A percentile compares a stretch with the other conserved stretches of the same genome.
Evolutionary conservation across 2,888 invertebrate species (phyloP).

Genomic region (Lasioglossum figueresi): DNA sequence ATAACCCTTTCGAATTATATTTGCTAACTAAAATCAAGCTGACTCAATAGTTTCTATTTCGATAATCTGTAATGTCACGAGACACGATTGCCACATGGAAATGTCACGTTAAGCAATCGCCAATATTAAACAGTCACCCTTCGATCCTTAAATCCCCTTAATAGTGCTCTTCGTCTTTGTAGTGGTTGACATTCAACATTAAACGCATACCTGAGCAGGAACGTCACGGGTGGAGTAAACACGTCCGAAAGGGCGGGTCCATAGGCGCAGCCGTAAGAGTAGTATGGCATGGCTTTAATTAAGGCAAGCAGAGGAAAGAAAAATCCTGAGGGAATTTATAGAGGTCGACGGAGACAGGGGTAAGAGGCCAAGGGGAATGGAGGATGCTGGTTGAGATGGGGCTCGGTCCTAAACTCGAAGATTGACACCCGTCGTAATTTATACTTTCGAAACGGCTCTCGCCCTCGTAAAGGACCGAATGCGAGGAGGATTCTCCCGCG

Average conservation of each 20-base stretch:
- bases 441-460: slow-evolving; percentile 75
- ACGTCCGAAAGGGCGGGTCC: slow-evolving; percentile 69
- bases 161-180: slow-evolving; percentile 37
- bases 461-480: slow-evolving; percentile 78
- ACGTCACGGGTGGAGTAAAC: slow-evolving; percentile 56
- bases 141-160: slow-evolving; percentile 40
- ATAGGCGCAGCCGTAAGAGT: slow-evolving; percentile 74
- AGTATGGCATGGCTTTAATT: slow-evolving; percentile 82
- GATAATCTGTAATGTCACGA: background rate
- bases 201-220: slow-evolving; percentile 58
- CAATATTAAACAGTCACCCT: slow-evolving; percentile 6
- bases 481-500: slow-evolving; percentile 75
- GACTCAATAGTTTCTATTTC: background rate
- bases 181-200: slow-evolving; percentile 50
- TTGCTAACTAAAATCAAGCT: background rate
- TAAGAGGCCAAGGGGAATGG: slow-evolving; percentile 71
- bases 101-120: background rate
- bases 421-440: slow-evolving; percentile 74
- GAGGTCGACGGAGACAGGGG: slow-evolving; percentile 76
- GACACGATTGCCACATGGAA: background rate
- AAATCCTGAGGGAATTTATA: slow-evolving; percentile 83
- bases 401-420: slow-evolving; percentile 76
- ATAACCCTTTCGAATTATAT: background rate
- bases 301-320: slow-evolving; percentile 83
- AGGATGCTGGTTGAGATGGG: slow-evolving; percentile 68